Evolutionary conservation across 2,888 invertebrate genomes (phyloP).

Genomic region (Tricholauxania praeusta): DNA sequence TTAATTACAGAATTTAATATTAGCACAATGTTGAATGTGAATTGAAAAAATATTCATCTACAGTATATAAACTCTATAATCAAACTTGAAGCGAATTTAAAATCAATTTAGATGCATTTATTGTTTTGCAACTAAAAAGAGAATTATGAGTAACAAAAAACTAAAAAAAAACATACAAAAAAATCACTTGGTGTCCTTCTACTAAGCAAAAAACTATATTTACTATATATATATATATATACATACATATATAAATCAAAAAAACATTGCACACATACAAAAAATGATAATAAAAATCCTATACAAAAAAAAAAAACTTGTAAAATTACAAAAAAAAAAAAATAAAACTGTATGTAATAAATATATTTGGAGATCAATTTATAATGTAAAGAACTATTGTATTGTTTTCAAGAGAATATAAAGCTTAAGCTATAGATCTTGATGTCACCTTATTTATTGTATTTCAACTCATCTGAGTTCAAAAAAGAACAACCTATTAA

Average conservation of each 20-base stretch:
- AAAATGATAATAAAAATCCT: conserved; percentile 34
- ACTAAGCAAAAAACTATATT: conserved; percentile 4
- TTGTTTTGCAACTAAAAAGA: conserved; percentile 7
- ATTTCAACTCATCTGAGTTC: not conserved
- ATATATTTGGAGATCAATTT: conserved; percentile 18
- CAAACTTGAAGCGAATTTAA: conserved; percentile 55
- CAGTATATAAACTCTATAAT: conserved; percentile 26
- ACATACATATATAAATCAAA: not conserved
- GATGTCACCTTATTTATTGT: conserved; percentile 12
- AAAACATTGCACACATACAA: conserved; percentile 9
- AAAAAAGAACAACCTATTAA: not conserved
- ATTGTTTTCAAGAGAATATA: conserved; percentile 12
- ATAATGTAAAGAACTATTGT: not conserved
- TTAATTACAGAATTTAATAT: conserved; percentile 11
- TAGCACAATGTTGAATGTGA: conserved; percentile 33
- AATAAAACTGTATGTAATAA: conserved; percentile 4
- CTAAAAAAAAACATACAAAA: conserved; percentile 23
- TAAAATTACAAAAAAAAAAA: conserved; percentile 4
- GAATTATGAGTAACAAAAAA: conserved; percentile 18
- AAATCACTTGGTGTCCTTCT: conserved; percentile 35
- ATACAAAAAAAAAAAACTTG: conserved; percentile 33
- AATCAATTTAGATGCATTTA: conserved; percentile 38
- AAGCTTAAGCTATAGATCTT: conserved; percentile 1
- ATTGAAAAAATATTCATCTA: conserved; percentile 27
- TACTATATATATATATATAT: conserved; percentile 3